Percentiles rank a stretch among this genome's conserved stretches.
Evolutionary conservation across 1,140 invertebrate genomes (phyloP).

Genomic region (Ctenoplectra terminalis): DNA sequence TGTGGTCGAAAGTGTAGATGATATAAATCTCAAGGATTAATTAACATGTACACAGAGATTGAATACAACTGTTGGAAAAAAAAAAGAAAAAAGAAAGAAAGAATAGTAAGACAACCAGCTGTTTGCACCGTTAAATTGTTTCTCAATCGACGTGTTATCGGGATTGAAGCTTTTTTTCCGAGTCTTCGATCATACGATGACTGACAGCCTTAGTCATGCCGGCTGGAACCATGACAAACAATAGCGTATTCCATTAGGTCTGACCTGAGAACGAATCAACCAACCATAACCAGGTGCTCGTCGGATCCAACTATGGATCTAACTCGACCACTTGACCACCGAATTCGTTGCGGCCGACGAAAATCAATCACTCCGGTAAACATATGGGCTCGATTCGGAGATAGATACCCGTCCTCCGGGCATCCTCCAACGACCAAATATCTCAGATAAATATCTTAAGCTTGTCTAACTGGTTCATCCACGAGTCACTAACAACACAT

Average conservation of each 20-base stretch:
- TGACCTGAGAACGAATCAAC: not conserved
- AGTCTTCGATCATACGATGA: constrained; percentile 10
- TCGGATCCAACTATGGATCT: not conserved
- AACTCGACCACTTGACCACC: constrained; percentile 47
- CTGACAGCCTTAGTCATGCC: constrained; percentile 2
- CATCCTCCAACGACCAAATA: constrained; percentile 38
- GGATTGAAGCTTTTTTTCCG: not conserved
- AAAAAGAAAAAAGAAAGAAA: not conserved
- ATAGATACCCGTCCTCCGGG: constrained; percentile 14
- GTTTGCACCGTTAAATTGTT: not conserved
- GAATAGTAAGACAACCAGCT: not conserved
- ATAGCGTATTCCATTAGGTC: constrained; percentile 34
- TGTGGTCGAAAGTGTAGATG: not conserved
- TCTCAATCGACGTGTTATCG: not conserved
- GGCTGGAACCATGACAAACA: constrained; percentile 24
- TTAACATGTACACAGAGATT: not conserved
- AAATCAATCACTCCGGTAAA: constrained; percentile 66
- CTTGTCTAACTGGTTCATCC: constrained; percentile 59
- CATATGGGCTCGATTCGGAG: constrained; percentile 39
- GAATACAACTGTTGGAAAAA: not conserved
- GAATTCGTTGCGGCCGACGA: constrained; percentile 56
- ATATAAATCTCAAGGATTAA: constrained; percentile 1
- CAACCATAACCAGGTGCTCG: constrained; percentile 37
- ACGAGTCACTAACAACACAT: constrained; percentile 35
- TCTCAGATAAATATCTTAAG: constrained; percentile 57